Evolutionary conservation across 2,113 vertebrate species (phyloP).

Genomic region (Neogobius melanostomus): DNA sequence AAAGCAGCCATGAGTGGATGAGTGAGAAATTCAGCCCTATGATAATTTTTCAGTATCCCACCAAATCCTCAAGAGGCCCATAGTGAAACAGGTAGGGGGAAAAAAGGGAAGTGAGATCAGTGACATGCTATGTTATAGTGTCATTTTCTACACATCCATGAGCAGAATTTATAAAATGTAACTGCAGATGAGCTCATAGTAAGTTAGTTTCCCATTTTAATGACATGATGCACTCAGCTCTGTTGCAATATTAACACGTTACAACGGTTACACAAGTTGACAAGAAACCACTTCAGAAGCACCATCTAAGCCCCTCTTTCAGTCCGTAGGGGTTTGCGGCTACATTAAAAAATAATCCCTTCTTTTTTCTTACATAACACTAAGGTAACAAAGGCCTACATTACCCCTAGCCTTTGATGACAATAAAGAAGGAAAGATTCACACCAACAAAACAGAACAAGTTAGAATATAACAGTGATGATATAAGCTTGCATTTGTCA

Average conservation of each 20-base stretch:
- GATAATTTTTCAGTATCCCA: too few relatives aligned
- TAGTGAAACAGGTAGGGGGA: background rate
- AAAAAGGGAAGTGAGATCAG: background rate
- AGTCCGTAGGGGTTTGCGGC: slow-evolving; percentile 1
- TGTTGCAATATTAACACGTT: slow-evolving; percentile 34
- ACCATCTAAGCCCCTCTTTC: background rate
- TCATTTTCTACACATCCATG: background rate
- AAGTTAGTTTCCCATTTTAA: slow-evolving; percentile 43
- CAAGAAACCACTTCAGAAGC: slow-evolving; percentile 17
- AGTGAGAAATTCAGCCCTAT: too few relatives aligned
- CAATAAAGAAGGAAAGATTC: background rate
- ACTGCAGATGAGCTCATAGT: slow-evolving; percentile 40
- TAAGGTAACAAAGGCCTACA: background rate
- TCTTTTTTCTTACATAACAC: background rate
- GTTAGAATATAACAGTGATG: background rate
- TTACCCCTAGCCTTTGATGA: background rate
- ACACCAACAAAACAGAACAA: background rate
- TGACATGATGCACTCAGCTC: slow-evolving; percentile 28
- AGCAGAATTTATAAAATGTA: slow-evolving; percentile 37
- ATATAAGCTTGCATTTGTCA: background rate
- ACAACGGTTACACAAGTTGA: slow-evolving; percentile 24
- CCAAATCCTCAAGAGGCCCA: too few relatives aligned
- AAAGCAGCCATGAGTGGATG: too few relatives aligned
- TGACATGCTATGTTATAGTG: background rate
- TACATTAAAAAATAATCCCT: background rate